A percentile compares a stretch with the other conserved stretches of the same genome.
Conservation (phyloP, 2,113 vertebrate species). For the Sander lucioperca region DNA sequence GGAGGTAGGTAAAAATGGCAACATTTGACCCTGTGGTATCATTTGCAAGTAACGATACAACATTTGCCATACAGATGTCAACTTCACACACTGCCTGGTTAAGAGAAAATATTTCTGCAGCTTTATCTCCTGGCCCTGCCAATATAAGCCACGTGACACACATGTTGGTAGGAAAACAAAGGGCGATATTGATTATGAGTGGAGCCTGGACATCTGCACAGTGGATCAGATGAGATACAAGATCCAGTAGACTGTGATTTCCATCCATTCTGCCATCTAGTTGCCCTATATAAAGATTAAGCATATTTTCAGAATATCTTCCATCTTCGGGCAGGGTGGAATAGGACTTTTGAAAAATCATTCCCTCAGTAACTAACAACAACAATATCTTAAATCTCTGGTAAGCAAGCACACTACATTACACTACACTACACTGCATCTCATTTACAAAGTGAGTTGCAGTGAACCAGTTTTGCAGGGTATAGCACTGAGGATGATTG, state of each 20-base stretch:
- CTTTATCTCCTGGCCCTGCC: slow-evolving; percentile 4
- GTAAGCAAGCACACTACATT: not conserved
- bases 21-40: not conserved
- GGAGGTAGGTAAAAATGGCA: not conserved
- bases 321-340: not conserved
- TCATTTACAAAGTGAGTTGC: not conserved
- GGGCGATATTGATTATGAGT: slow-evolving; percentile 28
- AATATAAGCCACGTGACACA: slow-evolving; percentile 34
- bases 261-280: slow-evolving; percentile 22
- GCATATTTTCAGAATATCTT: slow-evolving; percentile 14
- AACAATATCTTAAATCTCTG: not conserved
- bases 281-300: slow-evolving; percentile 27
- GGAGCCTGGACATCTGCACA: slow-evolving; percentile 19
- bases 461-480: not conserved
- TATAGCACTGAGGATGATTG: not conserved
- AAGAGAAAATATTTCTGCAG: slow-evolving; percentile 25
- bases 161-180: slow-evolving; percentile 26
- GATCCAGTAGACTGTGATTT: slow-evolving; percentile 9
- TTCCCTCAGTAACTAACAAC: slow-evolving; percentile 1
- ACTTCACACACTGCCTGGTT: slow-evolving; percentile 22
- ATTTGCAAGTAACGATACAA: not conserved
- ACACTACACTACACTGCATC: no score
- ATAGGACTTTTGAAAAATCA: not conserved
- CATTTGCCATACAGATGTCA: not conserved
- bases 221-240: not conserved